These are phyloP conservation scores for Schizotus pectinicornis DNA, from an alignment of 2,888 invertebrate species.

Conservation along the genomic window DNA sequence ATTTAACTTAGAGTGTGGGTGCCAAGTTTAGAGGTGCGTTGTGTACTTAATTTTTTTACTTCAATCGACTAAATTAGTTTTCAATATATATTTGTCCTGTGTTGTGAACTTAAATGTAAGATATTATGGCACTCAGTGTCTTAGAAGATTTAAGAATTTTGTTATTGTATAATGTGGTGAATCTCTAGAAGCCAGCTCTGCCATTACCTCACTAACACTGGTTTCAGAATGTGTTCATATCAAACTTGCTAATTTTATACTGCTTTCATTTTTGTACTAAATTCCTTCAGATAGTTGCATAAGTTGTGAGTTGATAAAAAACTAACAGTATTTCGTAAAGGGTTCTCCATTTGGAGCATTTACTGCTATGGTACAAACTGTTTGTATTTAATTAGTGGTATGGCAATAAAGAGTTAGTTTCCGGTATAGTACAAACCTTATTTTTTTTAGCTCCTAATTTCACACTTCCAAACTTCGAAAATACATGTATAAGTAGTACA, in stretches of 20 bases:
- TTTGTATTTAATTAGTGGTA: conserved; percentile 53
- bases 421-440: conserved; percentile 40
- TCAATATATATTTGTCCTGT: conserved; percentile 32
- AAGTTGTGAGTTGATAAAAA: conserved; percentile 38
- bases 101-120: conserved; percentile 36
- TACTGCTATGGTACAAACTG: conserved; percentile 54
- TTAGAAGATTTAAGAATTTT: conserved; percentile 45
- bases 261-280: conserved; percentile 48
- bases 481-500: too few species aligned
- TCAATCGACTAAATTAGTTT: conserved; percentile 35
- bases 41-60: conserved; percentile 50
- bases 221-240: conserved; percentile 57
- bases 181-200: conserved; percentile 54
- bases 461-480: too few species aligned
- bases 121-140: conserved; percentile 36
- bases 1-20: conserved; percentile 35
- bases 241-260: conserved; percentile 51
- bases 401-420: conserved; percentile 62
- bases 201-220: conserved; percentile 54
- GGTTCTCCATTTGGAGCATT: conserved; percentile 35
- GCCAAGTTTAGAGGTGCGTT: conserved; percentile 49
- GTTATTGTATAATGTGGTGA: conserved; percentile 51
- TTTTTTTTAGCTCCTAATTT: too few species aligned
- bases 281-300: conserved; percentile 27
- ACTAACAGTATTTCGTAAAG: conserved; percentile 49